A percentile compares a stretch with the other conserved stretches of the same genome.
These are phyloP conservation scores for Tridacna crocea DNA, from an alignment of 2,888 invertebrate species.

Conservation along the genomic window DNA sequence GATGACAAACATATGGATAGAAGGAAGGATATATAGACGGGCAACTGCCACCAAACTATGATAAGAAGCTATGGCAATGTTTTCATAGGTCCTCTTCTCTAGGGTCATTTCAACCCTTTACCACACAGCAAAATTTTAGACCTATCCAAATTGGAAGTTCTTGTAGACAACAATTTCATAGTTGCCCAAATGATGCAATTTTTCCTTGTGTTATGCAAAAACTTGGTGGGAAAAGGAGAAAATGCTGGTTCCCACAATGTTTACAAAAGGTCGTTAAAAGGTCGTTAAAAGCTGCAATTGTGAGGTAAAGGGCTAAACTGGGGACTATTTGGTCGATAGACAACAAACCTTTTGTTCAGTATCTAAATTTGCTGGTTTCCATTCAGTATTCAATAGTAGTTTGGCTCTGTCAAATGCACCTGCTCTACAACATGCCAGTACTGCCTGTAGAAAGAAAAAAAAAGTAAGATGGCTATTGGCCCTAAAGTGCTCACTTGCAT, in stretches of 20 bases:
- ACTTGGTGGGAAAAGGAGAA: neutral
- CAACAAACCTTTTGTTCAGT: slow-evolving; percentile 38
- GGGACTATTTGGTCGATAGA: neutral
- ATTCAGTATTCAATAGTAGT: slow-evolving; percentile 46
- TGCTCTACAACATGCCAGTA: slow-evolving; percentile 56
- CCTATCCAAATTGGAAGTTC: too few relatives aligned
- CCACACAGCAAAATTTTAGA: neutral
- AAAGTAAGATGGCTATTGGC: neutral
- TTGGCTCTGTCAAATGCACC: slow-evolving; percentile 51
- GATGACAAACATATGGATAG: too few relatives aligned
- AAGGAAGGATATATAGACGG: too few relatives aligned
- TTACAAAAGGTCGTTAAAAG: neutral
- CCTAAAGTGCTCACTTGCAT: too few relatives aligned
- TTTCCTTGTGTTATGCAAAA: too few relatives aligned
- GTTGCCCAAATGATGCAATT: too few relatives aligned
- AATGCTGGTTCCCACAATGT: neutral
- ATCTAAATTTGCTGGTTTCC: slow-evolving; percentile 19
- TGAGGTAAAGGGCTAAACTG: too few relatives aligned
- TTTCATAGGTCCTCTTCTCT: too few relatives aligned
- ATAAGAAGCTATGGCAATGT: too few relatives aligned
- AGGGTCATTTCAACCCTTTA: neutral
- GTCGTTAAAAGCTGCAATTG: too few relatives aligned
- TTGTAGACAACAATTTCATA: too few relatives aligned
- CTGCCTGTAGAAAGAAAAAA: slow-evolving; percentile 51
- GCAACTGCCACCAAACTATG: too few relatives aligned